phyloP scores from a whole-genome alignment of 2,888 invertebrate genomes.

The Luffia ferchaultella region DNA sequence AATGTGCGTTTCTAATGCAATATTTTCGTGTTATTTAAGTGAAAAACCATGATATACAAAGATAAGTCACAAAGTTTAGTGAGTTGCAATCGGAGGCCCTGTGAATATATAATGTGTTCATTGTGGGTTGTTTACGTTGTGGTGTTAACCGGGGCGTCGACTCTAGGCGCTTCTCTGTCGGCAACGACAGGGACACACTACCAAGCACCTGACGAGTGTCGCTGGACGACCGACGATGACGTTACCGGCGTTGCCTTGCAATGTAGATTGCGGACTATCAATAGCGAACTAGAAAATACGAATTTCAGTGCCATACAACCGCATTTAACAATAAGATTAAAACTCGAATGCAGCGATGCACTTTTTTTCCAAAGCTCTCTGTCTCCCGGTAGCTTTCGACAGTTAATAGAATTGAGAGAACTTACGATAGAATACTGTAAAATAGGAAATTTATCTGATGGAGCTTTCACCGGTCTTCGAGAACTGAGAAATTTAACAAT shows the following conservation, averaged over 20 bases:
- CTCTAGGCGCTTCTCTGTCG: conserved; percentile 53
- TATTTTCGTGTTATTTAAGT: conserved; percentile 43
- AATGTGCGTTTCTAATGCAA: conserved; percentile 32
- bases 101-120: conserved; percentile 45
- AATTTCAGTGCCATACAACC: conserved; percentile 86
- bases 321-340: conserved; percentile 78
- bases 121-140: conserved; percentile 46
- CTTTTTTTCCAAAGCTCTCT: conserved; percentile 83
- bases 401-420: conserved; percentile 77
- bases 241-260: conserved; percentile 75
- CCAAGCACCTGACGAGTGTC: conserved; percentile 84
- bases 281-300: conserved; percentile 82
- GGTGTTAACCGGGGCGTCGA: conserved; percentile 47
- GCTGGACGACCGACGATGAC: conserved; percentile 76
- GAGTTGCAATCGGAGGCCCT: too few relatives aligned
- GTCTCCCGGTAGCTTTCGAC: conserved; percentile 78
- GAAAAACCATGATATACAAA: conserved; percentile 37
- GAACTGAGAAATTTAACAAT: conserved; percentile 82
- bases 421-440: conserved; percentile 85
- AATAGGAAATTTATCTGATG: conserved; percentile 81
- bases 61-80: conserved; percentile 56
- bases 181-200: conserved; percentile 69
- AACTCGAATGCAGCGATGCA: conserved; percentile 82
- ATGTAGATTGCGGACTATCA: conserved; percentile 78
- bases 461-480: conserved; percentile 81